These are phyloP conservation scores for Drosophila phalerata DNA, from an alignment of 2,888 invertebrate genomes.

Conservation along the genomic window DNA sequence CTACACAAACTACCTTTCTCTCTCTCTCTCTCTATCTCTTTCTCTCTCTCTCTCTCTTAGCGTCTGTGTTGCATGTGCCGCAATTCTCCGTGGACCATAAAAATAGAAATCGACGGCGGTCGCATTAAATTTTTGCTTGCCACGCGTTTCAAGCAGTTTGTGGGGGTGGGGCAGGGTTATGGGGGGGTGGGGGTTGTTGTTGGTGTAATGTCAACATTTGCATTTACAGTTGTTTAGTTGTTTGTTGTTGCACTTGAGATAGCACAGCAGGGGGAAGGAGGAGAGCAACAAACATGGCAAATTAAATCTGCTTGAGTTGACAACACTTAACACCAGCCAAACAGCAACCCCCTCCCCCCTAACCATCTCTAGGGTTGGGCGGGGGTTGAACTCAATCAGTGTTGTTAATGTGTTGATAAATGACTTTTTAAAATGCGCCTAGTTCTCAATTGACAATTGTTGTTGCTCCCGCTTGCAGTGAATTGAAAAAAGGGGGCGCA, in stretches of 20 bases:
- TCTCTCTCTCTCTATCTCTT: conserved; percentile 1
- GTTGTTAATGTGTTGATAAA: conserved; percentile 81
- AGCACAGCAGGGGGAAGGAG: neutral
- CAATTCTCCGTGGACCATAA: conserved; percentile 82
- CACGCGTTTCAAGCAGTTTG: conserved; percentile 57
- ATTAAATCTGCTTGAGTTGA: conserved; percentile 84
- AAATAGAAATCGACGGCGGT: conserved; percentile 65
- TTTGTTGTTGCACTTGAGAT: conserved; percentile 76
- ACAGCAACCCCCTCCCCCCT: neutral
- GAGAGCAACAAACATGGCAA: conserved; percentile 75
- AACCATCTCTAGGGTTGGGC: neutral
- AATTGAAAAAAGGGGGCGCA: neutral
- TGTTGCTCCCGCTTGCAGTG: conserved; percentile 3
- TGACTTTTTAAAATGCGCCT: conserved; percentile 71
- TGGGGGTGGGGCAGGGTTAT: too few relatives aligned
- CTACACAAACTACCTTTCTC: neutral
- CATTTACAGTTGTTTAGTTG: conserved; percentile 75
- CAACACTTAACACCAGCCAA: conserved; percentile 75
- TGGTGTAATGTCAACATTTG: conserved; percentile 78
- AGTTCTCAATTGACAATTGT: conserved; percentile 33
- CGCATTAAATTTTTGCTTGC: conserved; percentile 64
- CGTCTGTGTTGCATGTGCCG: conserved; percentile 63
- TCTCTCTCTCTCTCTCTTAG: neutral
- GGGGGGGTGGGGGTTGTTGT: conserved; percentile 26
- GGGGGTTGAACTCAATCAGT: conserved; percentile 68